Conservation (phyloP, 2,797 vertebrate species). For the Bothrops alternatus region DNA sequence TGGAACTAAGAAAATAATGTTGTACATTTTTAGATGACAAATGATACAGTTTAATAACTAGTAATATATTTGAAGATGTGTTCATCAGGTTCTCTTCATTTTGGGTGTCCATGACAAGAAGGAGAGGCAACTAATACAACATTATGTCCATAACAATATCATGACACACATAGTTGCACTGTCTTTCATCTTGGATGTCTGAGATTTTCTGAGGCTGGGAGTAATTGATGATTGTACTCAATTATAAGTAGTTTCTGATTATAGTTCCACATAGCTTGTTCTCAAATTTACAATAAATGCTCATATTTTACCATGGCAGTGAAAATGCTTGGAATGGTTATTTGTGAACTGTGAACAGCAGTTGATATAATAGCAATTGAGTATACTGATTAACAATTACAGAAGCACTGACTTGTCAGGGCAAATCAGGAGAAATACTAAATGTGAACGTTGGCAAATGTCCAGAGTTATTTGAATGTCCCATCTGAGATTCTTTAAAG, state of each 20-base stretch:
- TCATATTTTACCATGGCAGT: not conserved
- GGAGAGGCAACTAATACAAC: not conserved
- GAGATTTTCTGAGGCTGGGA: not conserved
- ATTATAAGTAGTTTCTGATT: not conserved
- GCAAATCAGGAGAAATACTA: constrained; percentile 2
- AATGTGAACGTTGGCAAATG: constrained; percentile 9
- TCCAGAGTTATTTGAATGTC: constrained; percentile 17
- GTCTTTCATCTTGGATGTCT: not conserved
- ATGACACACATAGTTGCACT: not conserved
- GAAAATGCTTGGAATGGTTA: not conserved
- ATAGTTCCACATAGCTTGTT: not conserved
- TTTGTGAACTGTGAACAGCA: not conserved
- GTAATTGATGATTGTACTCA: not conserved
- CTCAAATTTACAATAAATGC: not conserved
- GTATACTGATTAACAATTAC: not conserved
- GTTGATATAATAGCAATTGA: not conserved
- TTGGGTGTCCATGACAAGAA: not conserved
- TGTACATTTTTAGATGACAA: not conserved
- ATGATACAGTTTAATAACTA: not conserved
- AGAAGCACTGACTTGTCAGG: not conserved
- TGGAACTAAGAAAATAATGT: not conserved
- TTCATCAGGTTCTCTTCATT: not conserved
- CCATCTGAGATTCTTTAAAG: constrained; percentile 14
- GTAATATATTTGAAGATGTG: not conserved
- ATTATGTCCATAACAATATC: not conserved